Conservation (phyloP, 2,113 vertebrate species). For the Rhagologus leucostigma region DNA sequence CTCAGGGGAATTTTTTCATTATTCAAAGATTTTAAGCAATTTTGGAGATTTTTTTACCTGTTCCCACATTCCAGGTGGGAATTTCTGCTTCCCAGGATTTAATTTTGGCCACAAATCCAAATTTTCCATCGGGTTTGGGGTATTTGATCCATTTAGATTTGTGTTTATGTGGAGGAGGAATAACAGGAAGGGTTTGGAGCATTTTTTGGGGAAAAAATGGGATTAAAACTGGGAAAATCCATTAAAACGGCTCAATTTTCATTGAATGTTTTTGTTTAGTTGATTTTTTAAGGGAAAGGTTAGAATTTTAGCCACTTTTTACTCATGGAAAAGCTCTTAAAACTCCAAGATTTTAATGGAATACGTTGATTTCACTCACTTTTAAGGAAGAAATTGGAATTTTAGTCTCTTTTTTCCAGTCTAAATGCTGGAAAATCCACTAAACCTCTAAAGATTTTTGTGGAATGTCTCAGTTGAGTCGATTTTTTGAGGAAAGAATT, state of each 20-base stretch:
- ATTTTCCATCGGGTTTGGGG: neutral
- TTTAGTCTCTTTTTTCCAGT: fast-evolving
- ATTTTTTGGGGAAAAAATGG: fast-evolving
- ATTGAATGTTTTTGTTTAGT: fast-evolving
- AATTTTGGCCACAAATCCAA: neutral
- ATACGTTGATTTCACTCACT: fast-evolving
- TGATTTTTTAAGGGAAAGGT: too few species aligned
- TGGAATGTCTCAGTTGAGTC: too few species aligned
- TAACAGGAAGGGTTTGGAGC: too few species aligned
- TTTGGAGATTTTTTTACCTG: too few species aligned
- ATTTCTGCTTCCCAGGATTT: neutral
- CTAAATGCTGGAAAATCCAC: neutral
- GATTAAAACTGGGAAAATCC: neutral
- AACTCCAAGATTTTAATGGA: fast-evolving
- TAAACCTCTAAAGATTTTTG: fast-evolving
- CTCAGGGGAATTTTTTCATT: neutral
- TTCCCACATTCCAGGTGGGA: neutral
- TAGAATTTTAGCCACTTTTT: neutral
- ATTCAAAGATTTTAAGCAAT: fast-evolving
- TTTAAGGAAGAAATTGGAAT: too few species aligned
- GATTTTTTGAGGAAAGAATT: neutral
- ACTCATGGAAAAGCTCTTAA: fast-evolving
- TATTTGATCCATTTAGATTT: neutral
- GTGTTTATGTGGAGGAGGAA: too few species aligned
- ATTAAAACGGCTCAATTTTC: fast-evolving